Percentiles rank a stretch among this genome's conserved stretches.
Evolutionary conservation across 1,140 invertebrate genomes (phyloP).

Genomic region (Drosophila paulistorum): DNA sequence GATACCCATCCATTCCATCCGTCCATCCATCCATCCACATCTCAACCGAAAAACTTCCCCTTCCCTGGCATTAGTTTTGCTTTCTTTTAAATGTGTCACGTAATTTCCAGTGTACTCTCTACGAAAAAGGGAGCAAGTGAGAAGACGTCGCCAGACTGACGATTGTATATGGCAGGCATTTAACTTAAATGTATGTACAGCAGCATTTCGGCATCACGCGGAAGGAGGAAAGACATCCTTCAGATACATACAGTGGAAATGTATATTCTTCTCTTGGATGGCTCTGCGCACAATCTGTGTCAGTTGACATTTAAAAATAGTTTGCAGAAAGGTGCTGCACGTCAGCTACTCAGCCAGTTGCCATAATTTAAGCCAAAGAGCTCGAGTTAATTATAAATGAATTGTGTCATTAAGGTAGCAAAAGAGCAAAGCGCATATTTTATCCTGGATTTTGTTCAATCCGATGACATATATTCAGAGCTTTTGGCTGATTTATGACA

Average conservation of each 20-base stretch:
- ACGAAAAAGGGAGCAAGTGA: slow-evolving; percentile 13
- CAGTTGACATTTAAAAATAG: slow-evolving; percentile 73
- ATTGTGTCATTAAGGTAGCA: neutral
- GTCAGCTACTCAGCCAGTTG: slow-evolving; percentile 40
- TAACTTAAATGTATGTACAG: slow-evolving; percentile 75
- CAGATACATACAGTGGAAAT: neutral
- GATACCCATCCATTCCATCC: slow-evolving; percentile 27
- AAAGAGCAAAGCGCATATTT: slow-evolving; percentile 9
- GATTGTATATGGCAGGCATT: slow-evolving; percentile 77
- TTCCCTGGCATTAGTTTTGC: slow-evolving; percentile 76
- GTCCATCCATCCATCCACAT: slow-evolving; percentile 4
- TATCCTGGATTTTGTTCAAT: slow-evolving; percentile 1
- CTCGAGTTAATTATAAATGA: slow-evolving; percentile 6
- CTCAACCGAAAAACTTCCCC: slow-evolving; percentile 14
- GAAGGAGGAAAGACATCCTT: neutral
- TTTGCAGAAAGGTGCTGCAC: slow-evolving; percentile 28
- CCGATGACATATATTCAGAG: neutral
- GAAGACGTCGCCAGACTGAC: slow-evolving; percentile 38
- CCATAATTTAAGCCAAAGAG: slow-evolving; percentile 9
- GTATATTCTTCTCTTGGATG: neutral
- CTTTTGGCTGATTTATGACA: neutral
- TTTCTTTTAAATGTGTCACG: slow-evolving; percentile 80
- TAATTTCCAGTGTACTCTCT: slow-evolving; percentile 54
- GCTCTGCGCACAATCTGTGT: slow-evolving; percentile 50
- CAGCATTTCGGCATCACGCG: slow-evolving; percentile 63